These are phyloP conservation scores for Hypena proboscidalis DNA, from an alignment of 2,888 invertebrate genomes.

Conservation along the genomic window DNA sequence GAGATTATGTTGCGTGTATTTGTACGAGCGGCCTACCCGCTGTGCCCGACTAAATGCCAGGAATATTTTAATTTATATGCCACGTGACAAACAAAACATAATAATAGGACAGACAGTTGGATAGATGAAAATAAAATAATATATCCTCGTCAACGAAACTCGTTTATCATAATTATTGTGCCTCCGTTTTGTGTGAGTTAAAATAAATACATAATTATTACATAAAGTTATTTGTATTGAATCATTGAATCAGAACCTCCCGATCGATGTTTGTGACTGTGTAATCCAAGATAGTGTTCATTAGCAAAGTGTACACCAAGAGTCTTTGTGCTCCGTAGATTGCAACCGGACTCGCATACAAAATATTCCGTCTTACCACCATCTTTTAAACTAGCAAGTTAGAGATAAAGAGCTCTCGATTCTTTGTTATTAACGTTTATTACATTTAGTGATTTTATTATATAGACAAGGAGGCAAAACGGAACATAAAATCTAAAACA, in stretches of 20 bases:
- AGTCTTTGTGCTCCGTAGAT: conserved; percentile 85
- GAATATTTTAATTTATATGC: conserved; percentile 20
- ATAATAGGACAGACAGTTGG: conserved; percentile 79
- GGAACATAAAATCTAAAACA: conserved; percentile 51
- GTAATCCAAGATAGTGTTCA: conserved; percentile 84
- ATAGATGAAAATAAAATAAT: conserved; percentile 78
- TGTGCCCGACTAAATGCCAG: conserved; percentile 41
- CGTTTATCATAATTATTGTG: conserved; percentile 23
- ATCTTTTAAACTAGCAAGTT: conserved; percentile 13
- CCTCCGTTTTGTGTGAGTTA: conserved; percentile 47
- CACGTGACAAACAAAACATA: conserved; percentile 61
- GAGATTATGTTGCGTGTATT: conserved; percentile 83
- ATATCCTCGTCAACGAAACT: conserved; percentile 35
- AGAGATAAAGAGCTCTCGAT: background rate
- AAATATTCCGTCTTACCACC: conserved; percentile 59
- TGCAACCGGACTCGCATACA: conserved; percentile 83
- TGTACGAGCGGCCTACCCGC: conserved; percentile 76
- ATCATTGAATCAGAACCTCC: conserved; percentile 40
- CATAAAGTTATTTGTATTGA: conserved; percentile 26
- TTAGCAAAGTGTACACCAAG: conserved; percentile 82
- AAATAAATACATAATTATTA: conserved; percentile 24
- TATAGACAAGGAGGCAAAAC: conserved; percentile 51
- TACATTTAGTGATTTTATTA: conserved; percentile 9
- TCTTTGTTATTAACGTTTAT: background rate
- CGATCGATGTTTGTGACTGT: conserved; percentile 81